Evolutionary conservation across 2,113 vertebrate species (phyloP), one percentile per base, ranked within the genome.

Genomic region (Chamaea fasciata): DNA sequence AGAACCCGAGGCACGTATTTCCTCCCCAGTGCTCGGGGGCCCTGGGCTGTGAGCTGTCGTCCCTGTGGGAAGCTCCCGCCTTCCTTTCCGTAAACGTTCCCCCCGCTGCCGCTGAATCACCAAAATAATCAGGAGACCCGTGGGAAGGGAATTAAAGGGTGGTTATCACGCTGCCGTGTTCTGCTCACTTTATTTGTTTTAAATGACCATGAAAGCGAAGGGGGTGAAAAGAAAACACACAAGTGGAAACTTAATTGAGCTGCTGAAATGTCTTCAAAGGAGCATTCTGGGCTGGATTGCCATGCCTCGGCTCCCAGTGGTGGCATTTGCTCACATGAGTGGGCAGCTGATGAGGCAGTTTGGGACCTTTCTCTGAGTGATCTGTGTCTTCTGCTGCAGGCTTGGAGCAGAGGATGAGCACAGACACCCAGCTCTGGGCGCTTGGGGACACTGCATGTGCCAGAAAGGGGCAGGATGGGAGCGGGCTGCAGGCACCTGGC

Each of bases 81-180:
- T 87, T 62, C 83, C 93, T 12, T n/a, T 88, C 77, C 35, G 0
- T 65, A 37, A 77, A 44, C 9, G 83, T 37, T 91, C 64, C 90
- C 92, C 94, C 92, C 49, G 73, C 80, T 76, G 91, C 93, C 62
- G 4, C 83, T 68, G 83, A 89, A 96, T 96, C 89, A 68, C 93
- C 80, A 74, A 74, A 87, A 94, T 93, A 83, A 96, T 90, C 73
- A 39, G 76, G 88, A 92, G 93, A 82, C 33, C 83, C 59, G 50
- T 91, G 94, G 94, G 94, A 96, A 95, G 94, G 69, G 92, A 95
- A 95, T 93, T 78, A 96, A 97, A 86, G 33, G 76, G 76, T 50
- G 78, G 90, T 80, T 83, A 94, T 92, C 90, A 73, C 13, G 26
- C 90, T 39, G 89, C 86, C 75, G 1, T 46, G 78, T 79, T 89